Conservation (phyloP, 1,140 invertebrate species). For the Macrotrachela quadricornifera region DNA sequence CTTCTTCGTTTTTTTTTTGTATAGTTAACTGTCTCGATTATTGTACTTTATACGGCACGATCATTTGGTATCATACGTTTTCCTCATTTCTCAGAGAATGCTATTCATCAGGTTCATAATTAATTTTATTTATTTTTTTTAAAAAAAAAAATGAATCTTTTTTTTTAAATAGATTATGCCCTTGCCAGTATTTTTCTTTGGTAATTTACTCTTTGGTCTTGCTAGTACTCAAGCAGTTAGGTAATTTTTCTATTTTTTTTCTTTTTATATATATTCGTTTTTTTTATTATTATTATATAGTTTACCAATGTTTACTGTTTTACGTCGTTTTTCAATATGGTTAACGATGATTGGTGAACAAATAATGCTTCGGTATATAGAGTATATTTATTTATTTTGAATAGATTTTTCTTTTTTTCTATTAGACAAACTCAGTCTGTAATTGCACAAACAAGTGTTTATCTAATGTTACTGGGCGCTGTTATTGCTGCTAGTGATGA, state of each 20-base stretch:
- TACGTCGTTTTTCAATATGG: conserved; percentile 81
- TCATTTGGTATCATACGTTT: conserved; percentile 49
- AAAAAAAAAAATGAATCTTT: too few species aligned
- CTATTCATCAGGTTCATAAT: neutral
- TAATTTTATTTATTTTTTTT: too few species aligned
- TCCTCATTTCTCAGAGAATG: conserved; percentile 33
- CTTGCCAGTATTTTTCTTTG: conserved; percentile 71
- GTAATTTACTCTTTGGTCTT: conserved; percentile 85
- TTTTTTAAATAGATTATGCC: conserved; percentile 48
- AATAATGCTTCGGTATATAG: conserved; percentile 53
- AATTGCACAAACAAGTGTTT: conserved; percentile 57
- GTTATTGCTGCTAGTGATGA: conserved; percentile 52
- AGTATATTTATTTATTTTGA: conserved; percentile 6
- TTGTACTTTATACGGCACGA: conserved; percentile 53
- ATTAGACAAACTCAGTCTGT: conserved; percentile 30
- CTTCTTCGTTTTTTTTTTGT: conserved; percentile 13
- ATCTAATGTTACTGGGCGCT: conserved; percentile 83
- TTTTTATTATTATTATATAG: conserved; percentile 32
- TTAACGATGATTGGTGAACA: conserved; percentile 91
- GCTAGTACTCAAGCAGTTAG: conserved; percentile 77
- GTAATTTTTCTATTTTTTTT: conserved; percentile 17
- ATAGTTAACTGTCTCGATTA: conserved; percentile 65
- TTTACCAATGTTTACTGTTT: conserved; percentile 90
- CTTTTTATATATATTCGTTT: neutral
- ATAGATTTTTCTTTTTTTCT: conserved; percentile 12